Evolutionary conservation across 1,140 invertebrate genomes (phyloP).

Genomic region (Euglossa dilemma): DNA sequence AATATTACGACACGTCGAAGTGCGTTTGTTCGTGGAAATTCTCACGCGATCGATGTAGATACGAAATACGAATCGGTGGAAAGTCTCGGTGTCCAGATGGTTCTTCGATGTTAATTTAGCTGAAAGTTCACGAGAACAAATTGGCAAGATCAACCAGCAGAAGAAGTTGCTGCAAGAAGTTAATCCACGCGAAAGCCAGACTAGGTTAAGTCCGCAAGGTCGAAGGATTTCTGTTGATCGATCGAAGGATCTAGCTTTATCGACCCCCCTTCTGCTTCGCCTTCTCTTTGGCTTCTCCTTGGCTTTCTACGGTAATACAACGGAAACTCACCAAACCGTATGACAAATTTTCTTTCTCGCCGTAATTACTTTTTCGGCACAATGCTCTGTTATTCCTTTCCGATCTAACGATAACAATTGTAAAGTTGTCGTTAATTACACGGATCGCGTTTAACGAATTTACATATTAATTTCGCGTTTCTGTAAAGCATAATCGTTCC

Average conservation of each 20-base stretch:
- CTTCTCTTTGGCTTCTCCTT: conserved; percentile 16
- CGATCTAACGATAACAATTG: background rate
- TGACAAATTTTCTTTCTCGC: conserved; percentile 39
- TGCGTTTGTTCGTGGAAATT: background rate
- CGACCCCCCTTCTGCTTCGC: conserved; percentile 27
- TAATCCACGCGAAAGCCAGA: conserved; percentile 60
- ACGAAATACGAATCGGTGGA: background rate
- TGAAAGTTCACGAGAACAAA: conserved; percentile 66
- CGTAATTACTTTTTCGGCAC: background rate
- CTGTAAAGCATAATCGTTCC: too few relatives aligned
- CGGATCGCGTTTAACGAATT: too few relatives aligned
- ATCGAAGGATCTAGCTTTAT: conserved; percentile 60
- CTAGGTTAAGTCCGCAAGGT: conserved; percentile 49
- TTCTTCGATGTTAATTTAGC: conserved; percentile 55
- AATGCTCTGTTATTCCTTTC: too few relatives aligned
- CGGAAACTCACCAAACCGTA: conserved; percentile 6
- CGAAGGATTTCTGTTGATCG: conserved; percentile 65
- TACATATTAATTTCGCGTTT: too few relatives aligned
- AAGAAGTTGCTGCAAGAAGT: conserved; percentile 64
- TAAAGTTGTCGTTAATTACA: background rate
- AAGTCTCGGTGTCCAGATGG: conserved; percentile 29
- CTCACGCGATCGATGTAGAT: background rate
- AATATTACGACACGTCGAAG: background rate
- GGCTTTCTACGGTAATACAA: conserved; percentile 6
- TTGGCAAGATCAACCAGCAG: conserved; percentile 64